Evolutionary conservation across 1,140 invertebrate genomes (phyloP).

Genomic region (Drosophila suzukii): DNA sequence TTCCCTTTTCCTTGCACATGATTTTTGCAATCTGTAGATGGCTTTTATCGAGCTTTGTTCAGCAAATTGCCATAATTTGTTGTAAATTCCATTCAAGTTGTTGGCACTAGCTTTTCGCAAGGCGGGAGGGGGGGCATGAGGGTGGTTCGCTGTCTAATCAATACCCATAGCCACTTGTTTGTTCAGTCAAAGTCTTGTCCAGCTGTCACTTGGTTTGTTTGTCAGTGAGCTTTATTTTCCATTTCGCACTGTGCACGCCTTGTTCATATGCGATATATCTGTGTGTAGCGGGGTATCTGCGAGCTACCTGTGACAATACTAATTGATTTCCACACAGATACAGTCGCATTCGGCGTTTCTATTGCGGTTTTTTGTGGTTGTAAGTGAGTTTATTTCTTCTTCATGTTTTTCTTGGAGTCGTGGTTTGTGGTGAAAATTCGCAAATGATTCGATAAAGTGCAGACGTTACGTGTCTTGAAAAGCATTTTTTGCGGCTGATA

Average conservation of each 20-base stretch:
- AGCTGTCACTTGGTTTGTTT: slow-evolving; percentile 52
- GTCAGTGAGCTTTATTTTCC: slow-evolving; percentile 40
- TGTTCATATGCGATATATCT: slow-evolving; percentile 3
- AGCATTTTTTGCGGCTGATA: slow-evolving; percentile 6
- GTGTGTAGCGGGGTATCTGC: slow-evolving; percentile 18
- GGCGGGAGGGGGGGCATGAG: neutral
- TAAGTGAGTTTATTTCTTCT: slow-evolving; percentile 30
- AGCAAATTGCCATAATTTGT: slow-evolving; percentile 60
- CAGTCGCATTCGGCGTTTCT: slow-evolving; percentile 20
- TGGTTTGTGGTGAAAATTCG: slow-evolving; percentile 40
- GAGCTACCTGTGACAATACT: slow-evolving; percentile 65
- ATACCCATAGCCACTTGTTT: slow-evolving; percentile 60
- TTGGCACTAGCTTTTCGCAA: neutral
- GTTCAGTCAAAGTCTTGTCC: slow-evolving; percentile 47
- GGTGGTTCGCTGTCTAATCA: slow-evolving; percentile 52
- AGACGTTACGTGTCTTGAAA: slow-evolving; percentile 1
- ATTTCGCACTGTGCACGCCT: slow-evolving; percentile 15
- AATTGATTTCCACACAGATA: slow-evolving; percentile 61
- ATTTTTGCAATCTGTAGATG: slow-evolving; percentile 17
- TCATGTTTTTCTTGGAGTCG: slow-evolving; percentile 5
- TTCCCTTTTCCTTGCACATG: slow-evolving; percentile 16
- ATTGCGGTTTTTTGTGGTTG: slow-evolving; percentile 40
- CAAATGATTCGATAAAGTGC: slow-evolving; percentile 14
- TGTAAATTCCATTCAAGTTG: slow-evolving; percentile 37
- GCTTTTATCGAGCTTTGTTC: slow-evolving; percentile 27